These are phyloP conservation scores for Agonopterix alstromeriana DNA, from an alignment of 2,888 invertebrate species.

Conservation along the genomic window DNA sequence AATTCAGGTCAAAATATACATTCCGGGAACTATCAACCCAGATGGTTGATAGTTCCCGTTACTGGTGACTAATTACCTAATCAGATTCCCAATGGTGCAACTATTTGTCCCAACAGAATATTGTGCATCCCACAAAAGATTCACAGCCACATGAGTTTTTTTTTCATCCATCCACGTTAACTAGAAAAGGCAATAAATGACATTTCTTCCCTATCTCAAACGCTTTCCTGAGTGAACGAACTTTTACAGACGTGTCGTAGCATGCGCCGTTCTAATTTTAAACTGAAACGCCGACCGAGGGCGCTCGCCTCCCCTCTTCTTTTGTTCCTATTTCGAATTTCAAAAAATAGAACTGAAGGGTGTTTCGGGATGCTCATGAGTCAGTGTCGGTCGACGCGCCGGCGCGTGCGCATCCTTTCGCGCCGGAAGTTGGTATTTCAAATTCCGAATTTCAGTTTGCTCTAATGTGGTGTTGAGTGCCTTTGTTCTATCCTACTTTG, in stretches of 20 bases:
- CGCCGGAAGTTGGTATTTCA: slow-evolving; percentile 21
- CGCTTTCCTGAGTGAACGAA: slow-evolving; percentile 67
- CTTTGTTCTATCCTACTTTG: slow-evolving; percentile 2
- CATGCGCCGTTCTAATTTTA: slow-evolving; percentile 59
- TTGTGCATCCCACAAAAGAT: too few relatives aligned
- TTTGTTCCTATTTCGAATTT: slow-evolving; percentile 73
- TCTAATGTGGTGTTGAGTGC: slow-evolving; percentile 33
- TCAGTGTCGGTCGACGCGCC: slow-evolving; percentile 64
- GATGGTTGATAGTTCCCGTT: too few relatives aligned
- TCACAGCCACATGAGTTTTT: too few relatives aligned
- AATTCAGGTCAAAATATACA: too few relatives aligned
- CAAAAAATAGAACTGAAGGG: slow-evolving; percentile 68
- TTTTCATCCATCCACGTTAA: too few relatives aligned
- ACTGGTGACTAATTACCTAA: too few relatives aligned
- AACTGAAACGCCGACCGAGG: slow-evolving; percentile 46
- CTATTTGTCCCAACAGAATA: too few relatives aligned
- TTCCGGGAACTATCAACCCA: too few relatives aligned
- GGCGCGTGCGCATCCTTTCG: slow-evolving; percentile 52
- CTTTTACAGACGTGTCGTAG: slow-evolving; percentile 41
- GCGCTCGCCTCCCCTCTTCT: slow-evolving; percentile 70
- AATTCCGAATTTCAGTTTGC: slow-evolving; percentile 26
- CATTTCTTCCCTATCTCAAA: slow-evolving; percentile 30
- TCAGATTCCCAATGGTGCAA: too few relatives aligned
- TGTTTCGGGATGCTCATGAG: slow-evolving; percentile 64
- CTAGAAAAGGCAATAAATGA: slow-evolving; percentile 16